Percentiles rank a stretch among this genome's conserved stretches.
Conservation (phyloP, 2,888 invertebrate species). For the Machimus atricapillus region DNA sequence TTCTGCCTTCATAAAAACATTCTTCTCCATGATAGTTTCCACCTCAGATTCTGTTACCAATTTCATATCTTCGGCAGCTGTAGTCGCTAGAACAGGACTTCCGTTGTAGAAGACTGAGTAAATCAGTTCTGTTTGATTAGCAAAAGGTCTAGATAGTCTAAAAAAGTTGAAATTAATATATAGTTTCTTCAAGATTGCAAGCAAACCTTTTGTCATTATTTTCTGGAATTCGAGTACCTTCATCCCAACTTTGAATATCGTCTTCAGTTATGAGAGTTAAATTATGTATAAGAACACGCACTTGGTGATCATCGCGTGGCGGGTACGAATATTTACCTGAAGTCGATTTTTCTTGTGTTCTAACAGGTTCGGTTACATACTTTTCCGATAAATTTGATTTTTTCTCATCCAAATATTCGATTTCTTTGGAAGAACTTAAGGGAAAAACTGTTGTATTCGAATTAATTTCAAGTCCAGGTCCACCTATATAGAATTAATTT, state of each 20-base stretch:
- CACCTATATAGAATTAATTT: neutral
- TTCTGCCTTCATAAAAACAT: slow-evolving; percentile 82
- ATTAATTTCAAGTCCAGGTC: neutral
- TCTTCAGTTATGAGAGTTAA: slow-evolving; percentile 66
- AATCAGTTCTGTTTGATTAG: slow-evolving; percentile 69
- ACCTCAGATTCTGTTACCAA: slow-evolving; percentile 81
- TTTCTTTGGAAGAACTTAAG: neutral
- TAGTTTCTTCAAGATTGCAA: neutral
- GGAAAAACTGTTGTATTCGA: neutral
- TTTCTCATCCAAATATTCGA: neutral
- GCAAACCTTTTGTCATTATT: slow-evolving; percentile 56
- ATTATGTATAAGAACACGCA: slow-evolving; percentile 74
- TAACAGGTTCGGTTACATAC: neutral
- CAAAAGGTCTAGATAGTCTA: slow-evolving; percentile 54
- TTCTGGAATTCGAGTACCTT: slow-evolving; percentile 36
- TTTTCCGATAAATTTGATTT: neutral
- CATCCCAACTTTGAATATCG: slow-evolving; percentile 56
- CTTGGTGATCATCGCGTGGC: slow-evolving; percentile 59
- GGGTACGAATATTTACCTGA: neutral
- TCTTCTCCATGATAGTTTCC: slow-evolving; percentile 74
- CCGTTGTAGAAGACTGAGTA: slow-evolving; percentile 84
- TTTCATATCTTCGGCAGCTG: slow-evolving; percentile 83
- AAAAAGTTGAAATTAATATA: neutral
- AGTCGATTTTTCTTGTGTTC: neutral
- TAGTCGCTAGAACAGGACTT: slow-evolving; percentile 78